Evolutionary conservation across 2,888 invertebrate species (phyloP), one percentile per base, ranked within the genome.

Genomic region (Busseola fusca): DNA sequence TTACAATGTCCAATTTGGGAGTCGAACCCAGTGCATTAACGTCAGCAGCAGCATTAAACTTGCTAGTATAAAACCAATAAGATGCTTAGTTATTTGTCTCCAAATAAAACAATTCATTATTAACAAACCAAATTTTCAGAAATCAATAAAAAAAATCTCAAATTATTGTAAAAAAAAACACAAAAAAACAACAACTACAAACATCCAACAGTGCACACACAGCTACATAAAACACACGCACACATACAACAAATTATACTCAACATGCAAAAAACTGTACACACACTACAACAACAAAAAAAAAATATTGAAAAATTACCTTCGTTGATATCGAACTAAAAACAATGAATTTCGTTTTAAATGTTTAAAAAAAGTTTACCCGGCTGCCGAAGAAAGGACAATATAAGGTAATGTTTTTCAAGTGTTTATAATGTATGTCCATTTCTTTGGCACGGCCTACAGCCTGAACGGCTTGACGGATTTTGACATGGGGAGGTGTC

Each of bases 161-260:
- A 72, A 50, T 75, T 63, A 69, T 45, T 77, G 34, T 65, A 58
- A 69, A 70, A 73, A 21, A 54, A 48, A 48, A 21, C 18, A 67
- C 12, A 65, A 64, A n/a, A 34, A 34, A 34, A 4, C 64, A 78
- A 45, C 69, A 45, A 75, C 78, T 56, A 76, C 68, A 69, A 67
- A 59, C 74, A 82, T 68, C 78, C 72, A 70, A 59, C 58, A 76
- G 68, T 66, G 75, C 72, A 83, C 79, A 83, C 80, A 80, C 57
- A 63, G 69, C 77, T 80, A 80, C 66, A 56, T 27, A 34, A 72
- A 80, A 87, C 81, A 82, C 82, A 82, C 75, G 81, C 75, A 74
- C 75, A 79, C 74, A 81, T 72, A 76, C 54, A 62, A 42, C 27
- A 82, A 72, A 73, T 37, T 65, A 85, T 83, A 83, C 81, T 77